phyloP scores from a whole-genome alignment of 2,797 vertebrate genomes.

The Mormyrus hasselquistii region DNA sequence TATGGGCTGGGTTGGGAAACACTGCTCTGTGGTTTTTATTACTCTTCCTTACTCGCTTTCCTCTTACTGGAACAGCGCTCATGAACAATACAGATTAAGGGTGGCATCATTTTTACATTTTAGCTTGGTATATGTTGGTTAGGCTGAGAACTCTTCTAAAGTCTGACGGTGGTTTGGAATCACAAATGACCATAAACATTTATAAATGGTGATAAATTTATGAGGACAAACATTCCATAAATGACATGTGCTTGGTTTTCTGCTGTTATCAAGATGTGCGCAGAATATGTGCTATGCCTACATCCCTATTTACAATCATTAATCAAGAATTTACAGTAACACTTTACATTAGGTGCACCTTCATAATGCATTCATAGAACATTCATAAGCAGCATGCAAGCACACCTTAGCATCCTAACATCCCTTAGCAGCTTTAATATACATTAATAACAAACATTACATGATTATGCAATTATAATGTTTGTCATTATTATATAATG shows the following conservation, averaged over 20 bases:
- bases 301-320: background rate
- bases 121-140: background rate
- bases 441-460: background rate
- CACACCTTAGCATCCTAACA: background rate
- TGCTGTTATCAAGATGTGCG: background rate
- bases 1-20: background rate
- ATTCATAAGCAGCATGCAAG: background rate
- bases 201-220: background rate
- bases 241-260: background rate
- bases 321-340: background rate
- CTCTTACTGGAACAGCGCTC: background rate
- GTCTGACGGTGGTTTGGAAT: background rate
- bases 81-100: background rate
- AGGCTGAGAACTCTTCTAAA: background rate
- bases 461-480: background rate
- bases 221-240: background rate
- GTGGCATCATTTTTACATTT: background rate
- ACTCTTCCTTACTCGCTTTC: background rate
- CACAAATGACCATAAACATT: background rate
- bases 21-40: background rate
- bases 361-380: background rate
- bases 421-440: background rate
- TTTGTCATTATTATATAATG: background rate
- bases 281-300: background rate
- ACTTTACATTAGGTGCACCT: background rate